Base-by-base conservation (phyloP, 2,797 vertebrate genomes). In the Takifugu rubripes region DNA sequence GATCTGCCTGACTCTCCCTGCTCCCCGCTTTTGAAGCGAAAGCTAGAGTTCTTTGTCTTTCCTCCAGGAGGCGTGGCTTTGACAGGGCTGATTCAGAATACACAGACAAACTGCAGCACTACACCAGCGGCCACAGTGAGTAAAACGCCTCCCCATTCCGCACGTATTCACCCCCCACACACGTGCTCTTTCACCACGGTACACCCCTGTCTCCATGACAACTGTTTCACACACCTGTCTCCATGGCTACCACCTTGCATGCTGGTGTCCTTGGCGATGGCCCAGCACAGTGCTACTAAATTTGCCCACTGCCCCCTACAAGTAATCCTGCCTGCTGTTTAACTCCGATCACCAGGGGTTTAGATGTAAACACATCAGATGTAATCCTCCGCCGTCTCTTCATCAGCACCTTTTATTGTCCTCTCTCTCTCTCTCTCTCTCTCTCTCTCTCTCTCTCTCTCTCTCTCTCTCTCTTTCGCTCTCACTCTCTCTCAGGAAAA, bases 41-140 rank as follows among this genome's bases (percentile, higher is more conserved):
- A 61, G 78, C 86, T 90, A 86, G 85, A 91, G 90, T 87, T 89
- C 79, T 90, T 88, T 92, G 86, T 87, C 77, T 95, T 92, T 92
- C 66, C 75, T 72, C 84, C 88, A 94, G 93, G 94, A 98, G 96
- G 90, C 94, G 95, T 84, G 96, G 96, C 78, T 98, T 98, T 40
- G 97, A 98, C 73, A 91, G 96, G 43, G 92, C 94, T 0, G 97
- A 99, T 72, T 97, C 96, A 0, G 97, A 99, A 79, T 99, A 99
- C 91, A 99, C 97, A 0, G 97, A 99, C 92, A 99, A 99, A 79
- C 93, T 99, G 76, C 97, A 99, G 89, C 97, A 99, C 84, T 99
- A 99, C 83, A 98, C 96, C 90, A 99, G 96, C 1, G 97, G 97
- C 87, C 97, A 99, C 95, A 97, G 97, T 99, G 94, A 82, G 96